phyloP scores from a whole-genome alignment of 2,113 vertebrate species.

The Thamnophis sirtalis region DNA sequence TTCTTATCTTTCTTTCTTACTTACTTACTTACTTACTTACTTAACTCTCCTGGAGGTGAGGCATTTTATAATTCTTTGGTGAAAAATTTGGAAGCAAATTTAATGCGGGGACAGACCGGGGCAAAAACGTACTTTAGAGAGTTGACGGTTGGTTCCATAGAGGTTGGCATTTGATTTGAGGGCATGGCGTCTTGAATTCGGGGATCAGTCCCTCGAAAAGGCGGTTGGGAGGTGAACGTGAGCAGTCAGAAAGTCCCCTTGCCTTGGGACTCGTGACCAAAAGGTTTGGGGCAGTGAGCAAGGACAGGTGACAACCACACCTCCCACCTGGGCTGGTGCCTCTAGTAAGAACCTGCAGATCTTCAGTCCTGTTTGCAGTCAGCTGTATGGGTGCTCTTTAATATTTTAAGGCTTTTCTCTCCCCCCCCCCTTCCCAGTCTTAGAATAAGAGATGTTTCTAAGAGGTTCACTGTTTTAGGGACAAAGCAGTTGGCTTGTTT shows the following conservation, averaged over 20 bases:
- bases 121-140: not conserved
- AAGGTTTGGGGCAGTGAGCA: not conserved
- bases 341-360: not conserved
- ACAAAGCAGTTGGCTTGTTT: not conserved
- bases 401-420: not conserved
- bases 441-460: not conserved
- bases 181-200: not conserved
- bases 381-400: not conserved
- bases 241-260: not conserved
- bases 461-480: not conserved
- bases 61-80: not conserved
- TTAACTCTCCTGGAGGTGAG: not conserved
- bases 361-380: not conserved
- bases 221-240: not conserved
- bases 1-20: not conserved
- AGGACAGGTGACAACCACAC: not conserved
- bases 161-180: not conserved
- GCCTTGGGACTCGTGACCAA: too few species aligned
- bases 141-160: not conserved
- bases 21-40: not conserved
- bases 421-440: not conserved
- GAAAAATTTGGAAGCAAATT: slow-evolving; percentile 9
- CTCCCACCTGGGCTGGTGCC: not conserved
- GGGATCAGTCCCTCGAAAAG: not conserved
- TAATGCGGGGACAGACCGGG: not conserved